Conservation (phyloP, 1,140 invertebrate species). For the Drosophila sp. region DNA sequence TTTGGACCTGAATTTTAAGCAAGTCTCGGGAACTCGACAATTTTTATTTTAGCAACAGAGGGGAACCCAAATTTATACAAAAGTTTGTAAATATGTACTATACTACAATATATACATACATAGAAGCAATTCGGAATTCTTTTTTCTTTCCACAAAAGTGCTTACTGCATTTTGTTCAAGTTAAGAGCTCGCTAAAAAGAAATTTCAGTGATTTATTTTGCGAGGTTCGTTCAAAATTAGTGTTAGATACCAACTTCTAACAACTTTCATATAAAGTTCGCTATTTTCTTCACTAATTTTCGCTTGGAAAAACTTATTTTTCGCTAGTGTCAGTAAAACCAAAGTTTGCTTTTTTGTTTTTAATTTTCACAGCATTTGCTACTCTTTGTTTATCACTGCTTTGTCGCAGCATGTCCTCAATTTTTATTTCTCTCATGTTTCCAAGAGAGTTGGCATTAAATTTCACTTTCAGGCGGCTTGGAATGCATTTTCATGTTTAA, state of each 20-base stretch:
- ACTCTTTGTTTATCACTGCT: no score
- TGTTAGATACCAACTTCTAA: no score
- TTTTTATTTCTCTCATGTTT: conserved; percentile 21
- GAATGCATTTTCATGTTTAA: conserved; percentile 50
- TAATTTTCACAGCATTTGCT: no score
- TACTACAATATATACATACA: neutral
- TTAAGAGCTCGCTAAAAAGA: neutral
- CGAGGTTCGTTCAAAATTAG: no score
- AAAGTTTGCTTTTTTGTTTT: no score
- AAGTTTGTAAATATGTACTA: neutral
- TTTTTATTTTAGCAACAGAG: conserved; percentile 11
- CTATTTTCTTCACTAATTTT: no score
- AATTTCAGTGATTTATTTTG: no score
- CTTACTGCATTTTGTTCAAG: neutral
- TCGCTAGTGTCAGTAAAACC: no score
- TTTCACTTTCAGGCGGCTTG: conserved; percentile 39
- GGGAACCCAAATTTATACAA: conserved; percentile 6
- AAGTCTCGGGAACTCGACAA: conserved; percentile 24
- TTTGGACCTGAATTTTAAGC: conserved; percentile 54
- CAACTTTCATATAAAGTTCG: no score
- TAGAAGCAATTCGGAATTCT: neutral
- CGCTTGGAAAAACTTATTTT: no score
- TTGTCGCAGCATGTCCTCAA: no score
- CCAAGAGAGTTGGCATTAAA: conserved; percentile 36
- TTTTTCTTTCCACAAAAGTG: neutral